Conservation (phyloP, 1,140 invertebrate species). For the Trichonephila clavata region DNA sequence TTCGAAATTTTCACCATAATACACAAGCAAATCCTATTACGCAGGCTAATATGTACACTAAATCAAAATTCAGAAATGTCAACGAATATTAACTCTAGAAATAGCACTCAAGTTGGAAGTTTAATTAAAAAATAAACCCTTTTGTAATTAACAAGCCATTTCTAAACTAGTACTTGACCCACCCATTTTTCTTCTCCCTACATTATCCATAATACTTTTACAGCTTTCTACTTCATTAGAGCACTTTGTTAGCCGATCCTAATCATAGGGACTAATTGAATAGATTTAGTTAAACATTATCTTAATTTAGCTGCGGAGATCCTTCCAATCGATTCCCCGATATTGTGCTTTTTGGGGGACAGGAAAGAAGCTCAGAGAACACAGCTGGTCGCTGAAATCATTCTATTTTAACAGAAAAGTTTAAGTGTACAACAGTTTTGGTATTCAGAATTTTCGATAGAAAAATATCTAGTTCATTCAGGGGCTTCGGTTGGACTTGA, state of each 20-base stretch:
- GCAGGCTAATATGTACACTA: background rate
- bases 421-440: too few species aligned
- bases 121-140: conserved; percentile 4
- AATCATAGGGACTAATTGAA: conserved; percentile 13
- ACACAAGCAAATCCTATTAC: too few species aligned
- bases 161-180: conserved; percentile 18
- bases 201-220: background rate
- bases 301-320: background rate
- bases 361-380: background rate
- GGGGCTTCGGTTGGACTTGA: too few species aligned
- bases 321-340: background rate
- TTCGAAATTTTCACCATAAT: too few species aligned
- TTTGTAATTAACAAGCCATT: background rate
- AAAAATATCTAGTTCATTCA: too few species aligned
- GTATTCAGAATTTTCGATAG: too few species aligned
- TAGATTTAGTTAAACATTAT: conserved; percentile 16
- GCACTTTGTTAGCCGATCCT: conserved; percentile 32
- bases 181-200: background rate
- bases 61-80: conserved; percentile 7
- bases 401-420: too few species aligned
- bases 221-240: conserved; percentile 10
- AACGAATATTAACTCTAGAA: background rate
- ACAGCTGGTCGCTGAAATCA: background rate
- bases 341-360: background rate
- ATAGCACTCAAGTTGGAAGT: background rate